Evolutionary conservation across 2,113 vertebrate genomes (phyloP).

Genomic region (Noctilio leporinus): DNA sequence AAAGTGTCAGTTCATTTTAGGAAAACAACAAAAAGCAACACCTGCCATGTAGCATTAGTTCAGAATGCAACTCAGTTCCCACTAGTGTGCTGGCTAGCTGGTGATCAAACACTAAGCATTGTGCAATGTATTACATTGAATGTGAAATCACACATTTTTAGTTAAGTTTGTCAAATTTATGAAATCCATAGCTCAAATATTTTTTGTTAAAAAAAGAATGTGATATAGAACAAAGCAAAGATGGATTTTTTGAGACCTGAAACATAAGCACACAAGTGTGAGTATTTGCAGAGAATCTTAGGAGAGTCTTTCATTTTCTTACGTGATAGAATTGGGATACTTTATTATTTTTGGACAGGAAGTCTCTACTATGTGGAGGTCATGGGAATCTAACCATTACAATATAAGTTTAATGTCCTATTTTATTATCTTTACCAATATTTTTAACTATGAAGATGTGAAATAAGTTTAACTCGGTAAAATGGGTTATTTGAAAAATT

Average conservation of each 20-base stretch:
- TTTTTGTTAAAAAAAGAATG: not conserved
- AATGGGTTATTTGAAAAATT: not conserved
- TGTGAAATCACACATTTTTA: not conserved
- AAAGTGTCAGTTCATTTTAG: not conserved
- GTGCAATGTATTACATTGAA: not conserved
- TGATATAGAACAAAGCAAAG: not conserved
- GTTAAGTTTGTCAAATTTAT: not conserved
- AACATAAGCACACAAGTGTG: not conserved
- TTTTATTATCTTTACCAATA: not conserved
- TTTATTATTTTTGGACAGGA: not conserved
- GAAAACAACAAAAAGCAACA: not conserved
- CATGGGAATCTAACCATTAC: not conserved
- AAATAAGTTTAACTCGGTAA: not conserved
- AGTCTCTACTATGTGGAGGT: not conserved
- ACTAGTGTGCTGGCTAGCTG: not conserved
- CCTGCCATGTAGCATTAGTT: not conserved
- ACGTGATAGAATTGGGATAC: not conserved
- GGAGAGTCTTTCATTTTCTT: not conserved
- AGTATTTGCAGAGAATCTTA: not conserved
- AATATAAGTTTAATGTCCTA: not conserved
- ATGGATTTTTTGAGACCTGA: not conserved
- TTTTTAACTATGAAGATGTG: not conserved
- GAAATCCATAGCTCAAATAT: not conserved
- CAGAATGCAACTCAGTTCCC: not conserved
- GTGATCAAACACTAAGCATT: not conserved